Evolutionary conservation across 2,888 invertebrate genomes (phyloP), one percentile per base, ranked within the genome.

Genomic region (Oxyteleia sp.): DNA sequence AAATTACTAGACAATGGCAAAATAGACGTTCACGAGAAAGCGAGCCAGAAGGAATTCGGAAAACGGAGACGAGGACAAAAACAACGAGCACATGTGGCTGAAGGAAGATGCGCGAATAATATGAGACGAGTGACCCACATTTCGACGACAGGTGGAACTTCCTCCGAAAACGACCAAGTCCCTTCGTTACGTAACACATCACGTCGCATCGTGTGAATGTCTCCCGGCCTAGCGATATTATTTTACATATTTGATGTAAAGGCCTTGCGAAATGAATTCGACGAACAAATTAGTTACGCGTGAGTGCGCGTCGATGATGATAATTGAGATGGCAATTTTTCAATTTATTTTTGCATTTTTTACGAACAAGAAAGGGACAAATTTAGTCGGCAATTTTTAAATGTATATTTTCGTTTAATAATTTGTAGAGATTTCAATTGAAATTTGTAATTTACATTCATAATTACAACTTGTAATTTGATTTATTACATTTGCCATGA

Each of bases 101-200:
- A 71, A 74, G 55, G 75, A 66, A 80, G 78, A 72, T 68, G 74
- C 64, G 78, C 81, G 53, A 81, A 85, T 85, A 85, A 86, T 82
- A 84, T 74, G 59, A 75, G 84, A 82, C 87, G 82, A 84, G 88
- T 88, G 90, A 88, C 90, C 89, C 86, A 89, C 86, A 88, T 90
- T 88, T 72, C 41, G 75, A 59, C 80, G 88, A 87, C 89, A 90
- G 90, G 90, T 90, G 90, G 87, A 76, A 78, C 76, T 81, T 82
- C 76, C 66, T 76, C 71, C 72, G 68, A 85, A 81, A 82, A 84
- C 78, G 49, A 18, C 41, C 26, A 57, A 69, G 76, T 61, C 74
- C 76, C 82, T 69, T 72, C 59, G 71, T 84, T 76, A 64, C 69
- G 69, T 69, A 81, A 84, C 49, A 26, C 55, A 43, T 64, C 81